Percentiles rank a stretch among this genome's conserved stretches.
Evolutionary conservation across 2,888 invertebrate genomes (phyloP).

Genomic region (Pecten maximus): DNA sequence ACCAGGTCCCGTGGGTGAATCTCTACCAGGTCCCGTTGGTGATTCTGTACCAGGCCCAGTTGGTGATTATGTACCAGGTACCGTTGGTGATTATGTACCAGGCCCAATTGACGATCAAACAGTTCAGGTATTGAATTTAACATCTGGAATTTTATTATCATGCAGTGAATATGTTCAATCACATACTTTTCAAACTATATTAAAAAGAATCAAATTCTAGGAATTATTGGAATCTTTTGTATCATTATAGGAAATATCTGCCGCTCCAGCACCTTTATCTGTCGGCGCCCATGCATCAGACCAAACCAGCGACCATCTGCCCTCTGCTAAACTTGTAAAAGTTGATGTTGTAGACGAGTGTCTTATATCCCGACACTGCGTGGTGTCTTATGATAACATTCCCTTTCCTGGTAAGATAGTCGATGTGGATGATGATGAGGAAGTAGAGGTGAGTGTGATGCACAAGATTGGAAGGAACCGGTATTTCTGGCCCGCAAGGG

Average conservation of each 20-base stretch:
- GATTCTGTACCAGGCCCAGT: not conserved
- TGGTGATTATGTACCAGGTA: not conserved
- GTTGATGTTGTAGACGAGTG: slow-evolving; percentile 45
- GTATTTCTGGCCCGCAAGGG: slow-evolving; percentile 46
- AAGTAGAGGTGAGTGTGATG: slow-evolving; percentile 50
- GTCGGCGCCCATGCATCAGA: not conserved
- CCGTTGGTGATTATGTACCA: not conserved
- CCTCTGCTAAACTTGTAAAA: not conserved
- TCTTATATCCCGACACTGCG: slow-evolving; percentile 41
- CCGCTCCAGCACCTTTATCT: not conserved
- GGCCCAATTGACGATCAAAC: not conserved
- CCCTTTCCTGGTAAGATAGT: slow-evolving; percentile 52
- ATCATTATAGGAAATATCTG: not conserved
- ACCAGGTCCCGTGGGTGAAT: not conserved
- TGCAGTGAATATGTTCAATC: too few species aligned
- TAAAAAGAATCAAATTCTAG: too few species aligned
- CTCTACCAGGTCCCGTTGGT: not conserved
- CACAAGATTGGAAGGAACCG: slow-evolving; percentile 46
- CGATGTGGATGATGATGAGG: slow-evolving; percentile 49
- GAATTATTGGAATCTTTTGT: not conserved
- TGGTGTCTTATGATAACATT: slow-evolving; percentile 49
- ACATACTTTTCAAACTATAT: too few species aligned
- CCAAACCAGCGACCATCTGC: not conserved
- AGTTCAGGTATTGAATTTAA: not conserved
- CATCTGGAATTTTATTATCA: not conserved